Conservation (phyloP, 2,797 vertebrate species). For the Enteromius afrohamiltoni region DNA sequence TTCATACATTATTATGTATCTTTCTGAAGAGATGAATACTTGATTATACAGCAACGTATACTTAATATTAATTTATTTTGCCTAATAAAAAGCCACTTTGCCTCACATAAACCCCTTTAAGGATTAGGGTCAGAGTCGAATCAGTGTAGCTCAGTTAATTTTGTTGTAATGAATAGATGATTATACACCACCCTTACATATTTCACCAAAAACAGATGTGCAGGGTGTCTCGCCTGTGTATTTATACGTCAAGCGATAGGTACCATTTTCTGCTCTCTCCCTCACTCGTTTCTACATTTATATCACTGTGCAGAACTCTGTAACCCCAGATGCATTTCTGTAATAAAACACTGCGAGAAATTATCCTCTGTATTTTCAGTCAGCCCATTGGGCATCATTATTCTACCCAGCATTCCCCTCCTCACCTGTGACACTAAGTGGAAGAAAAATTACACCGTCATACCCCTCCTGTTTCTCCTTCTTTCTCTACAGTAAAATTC, state of each 20-base stretch:
- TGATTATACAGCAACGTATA: background rate
- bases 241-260: background rate
- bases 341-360: conserved; percentile 60
- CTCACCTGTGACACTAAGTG: conserved; percentile 62
- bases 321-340: conserved; percentile 47
- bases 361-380: conserved; percentile 47
- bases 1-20: background rate
- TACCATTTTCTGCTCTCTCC: background rate
- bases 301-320: conserved; percentile 38
- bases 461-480: conserved; percentile 38
- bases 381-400: conserved; percentile 59
- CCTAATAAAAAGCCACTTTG: background rate
- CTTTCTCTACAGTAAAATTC: conserved; percentile 40
- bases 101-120: background rate
- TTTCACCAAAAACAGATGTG: conserved; percentile 9
- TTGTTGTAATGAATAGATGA: background rate
- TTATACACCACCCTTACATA: background rate
- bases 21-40: background rate
- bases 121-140: background rate
- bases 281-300: conserved; percentile 43
- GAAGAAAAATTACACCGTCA: conserved; percentile 64
- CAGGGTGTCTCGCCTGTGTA: background rate
- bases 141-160: background rate
- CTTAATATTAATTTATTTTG: background rate
- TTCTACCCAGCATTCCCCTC: conserved; percentile 58